Conservation (phyloP, 2,113 vertebrate species). For the Salvelinus namaycush region DNA sequence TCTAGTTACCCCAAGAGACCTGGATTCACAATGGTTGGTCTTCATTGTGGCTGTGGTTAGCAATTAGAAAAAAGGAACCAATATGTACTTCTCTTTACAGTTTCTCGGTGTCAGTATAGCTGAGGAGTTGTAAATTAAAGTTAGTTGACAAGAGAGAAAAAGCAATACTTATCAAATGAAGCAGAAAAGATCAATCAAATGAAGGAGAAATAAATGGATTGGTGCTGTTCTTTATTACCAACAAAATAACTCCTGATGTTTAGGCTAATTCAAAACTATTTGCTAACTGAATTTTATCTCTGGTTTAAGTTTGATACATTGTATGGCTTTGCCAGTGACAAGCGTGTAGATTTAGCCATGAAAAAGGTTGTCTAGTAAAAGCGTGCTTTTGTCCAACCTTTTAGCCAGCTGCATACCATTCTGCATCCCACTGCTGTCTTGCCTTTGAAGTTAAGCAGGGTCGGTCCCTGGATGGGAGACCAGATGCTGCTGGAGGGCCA, state of each 20-base stretch:
- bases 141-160: conserved; percentile 2
- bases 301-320: too few relatives aligned
- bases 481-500: too few relatives aligned
- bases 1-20: background rate
- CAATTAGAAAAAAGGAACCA: conserved; percentile 11
- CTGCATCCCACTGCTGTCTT: too few relatives aligned
- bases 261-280: too few relatives aligned
- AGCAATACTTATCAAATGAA: background rate
- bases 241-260: too few relatives aligned
- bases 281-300: too few relatives aligned
- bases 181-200: too few relatives aligned
- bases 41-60: conserved; percentile 11
- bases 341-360: background rate
- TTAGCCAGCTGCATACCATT: background rate
- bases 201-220: too few relatives aligned
- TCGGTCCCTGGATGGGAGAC: too few relatives aligned
- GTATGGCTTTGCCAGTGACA: too few relatives aligned
- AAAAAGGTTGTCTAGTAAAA: background rate
- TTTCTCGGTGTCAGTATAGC: conserved; percentile 2
- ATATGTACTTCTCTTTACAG: background rate
- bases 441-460: too few relatives aligned
- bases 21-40: conserved; percentile 1
- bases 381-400: conserved; percentile 33
- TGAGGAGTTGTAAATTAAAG: background rate
- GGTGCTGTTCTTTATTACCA: too few relatives aligned